A percentile compares a stretch with the other conserved stretches of the same genome.
Evolutionary conservation across 2,888 invertebrate genomes (phyloP).

Genomic region (Bimastos eiseni): DNA sequence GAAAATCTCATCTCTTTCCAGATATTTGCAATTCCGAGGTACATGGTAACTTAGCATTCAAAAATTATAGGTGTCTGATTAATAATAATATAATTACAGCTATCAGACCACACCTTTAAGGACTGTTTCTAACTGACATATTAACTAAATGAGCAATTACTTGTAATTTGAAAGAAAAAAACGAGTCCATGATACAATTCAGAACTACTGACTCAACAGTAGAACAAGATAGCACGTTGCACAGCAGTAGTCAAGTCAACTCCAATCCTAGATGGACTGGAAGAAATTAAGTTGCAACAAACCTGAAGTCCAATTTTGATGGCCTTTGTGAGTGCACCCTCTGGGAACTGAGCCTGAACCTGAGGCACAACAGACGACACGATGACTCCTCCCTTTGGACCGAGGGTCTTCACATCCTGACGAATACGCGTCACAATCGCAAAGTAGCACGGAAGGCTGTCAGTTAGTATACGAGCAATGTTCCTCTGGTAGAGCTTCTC

Average conservation of each 20-base stretch:
- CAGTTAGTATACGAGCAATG: slow-evolving; percentile 92
- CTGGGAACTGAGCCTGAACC: slow-evolving; percentile 98
- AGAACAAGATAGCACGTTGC: no score
- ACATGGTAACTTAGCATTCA: no score
- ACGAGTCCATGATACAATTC: no score
- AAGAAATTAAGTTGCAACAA: slow-evolving; percentile 63
- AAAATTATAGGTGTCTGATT: no score
- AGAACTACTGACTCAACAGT: no score
- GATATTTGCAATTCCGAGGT: no score
- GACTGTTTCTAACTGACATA: no score
- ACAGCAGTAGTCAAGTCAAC: not conserved
- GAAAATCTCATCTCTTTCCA: not conserved
- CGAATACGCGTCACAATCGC: slow-evolving; percentile 78
- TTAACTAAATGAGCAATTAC: no score
- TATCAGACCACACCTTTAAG: no score
- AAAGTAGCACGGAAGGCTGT: slow-evolving; percentile 98
- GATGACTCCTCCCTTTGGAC: slow-evolving; percentile 98
- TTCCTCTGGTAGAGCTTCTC: slow-evolving; percentile 83
- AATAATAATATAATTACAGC: no score
- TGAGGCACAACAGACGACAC: slow-evolving; percentile 97
- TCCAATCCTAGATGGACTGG: not conserved
- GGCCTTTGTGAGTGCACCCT: slow-evolving; percentile 97
- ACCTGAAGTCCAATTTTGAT: slow-evolving; percentile 99
- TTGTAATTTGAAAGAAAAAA: no score
- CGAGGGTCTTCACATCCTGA: slow-evolving; percentile 97